Conservation (phyloP, 1,140 invertebrate genomes). For the Drosophila saltans region DNA sequence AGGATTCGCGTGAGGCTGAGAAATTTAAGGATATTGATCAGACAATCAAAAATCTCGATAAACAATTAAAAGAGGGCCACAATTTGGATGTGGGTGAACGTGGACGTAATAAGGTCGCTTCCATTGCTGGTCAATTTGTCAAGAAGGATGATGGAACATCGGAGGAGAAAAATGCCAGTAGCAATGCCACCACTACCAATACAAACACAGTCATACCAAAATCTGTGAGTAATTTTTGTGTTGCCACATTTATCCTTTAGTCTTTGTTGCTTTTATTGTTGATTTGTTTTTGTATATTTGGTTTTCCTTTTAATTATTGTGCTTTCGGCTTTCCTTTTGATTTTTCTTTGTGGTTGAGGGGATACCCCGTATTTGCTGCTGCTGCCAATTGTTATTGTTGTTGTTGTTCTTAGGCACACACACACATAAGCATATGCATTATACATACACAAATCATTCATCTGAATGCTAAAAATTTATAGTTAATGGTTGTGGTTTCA, state of each 20-base stretch:
- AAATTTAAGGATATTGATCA: conserved; percentile 90
- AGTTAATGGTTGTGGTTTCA: neutral
- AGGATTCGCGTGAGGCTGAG: conserved; percentile 85
- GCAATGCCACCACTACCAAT: conserved; percentile 57
- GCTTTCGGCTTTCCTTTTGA: conserved; percentile 7
- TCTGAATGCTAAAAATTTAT: neutral
- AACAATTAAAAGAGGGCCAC: conserved; percentile 91
- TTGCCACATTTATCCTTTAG: conserved; percentile 18
- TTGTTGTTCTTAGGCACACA: conserved; percentile 5
- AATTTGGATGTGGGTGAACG: conserved; percentile 87
- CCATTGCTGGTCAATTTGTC: conserved; percentile 91
- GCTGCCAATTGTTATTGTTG: neutral
- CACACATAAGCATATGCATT: conserved; percentile 37
- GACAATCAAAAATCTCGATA: conserved; percentile 90
- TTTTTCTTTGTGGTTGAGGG: conserved; percentile 18
- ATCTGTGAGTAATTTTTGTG: conserved; percentile 85
- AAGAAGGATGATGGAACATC: conserved; percentile 86
- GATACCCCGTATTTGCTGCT: conserved; percentile 23
- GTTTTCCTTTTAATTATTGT: conserved; percentile 7
- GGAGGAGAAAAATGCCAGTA: conserved; percentile 83
- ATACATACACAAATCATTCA: conserved; percentile 31
- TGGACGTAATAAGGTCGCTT: conserved; percentile 93
- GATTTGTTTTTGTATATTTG: neutral
- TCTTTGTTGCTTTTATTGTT: conserved; percentile 39
- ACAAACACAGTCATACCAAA: conserved; percentile 84